phyloP scores from a whole-genome alignment of 2,113 vertebrate genomes.

The Anguilla rostrata region DNA sequence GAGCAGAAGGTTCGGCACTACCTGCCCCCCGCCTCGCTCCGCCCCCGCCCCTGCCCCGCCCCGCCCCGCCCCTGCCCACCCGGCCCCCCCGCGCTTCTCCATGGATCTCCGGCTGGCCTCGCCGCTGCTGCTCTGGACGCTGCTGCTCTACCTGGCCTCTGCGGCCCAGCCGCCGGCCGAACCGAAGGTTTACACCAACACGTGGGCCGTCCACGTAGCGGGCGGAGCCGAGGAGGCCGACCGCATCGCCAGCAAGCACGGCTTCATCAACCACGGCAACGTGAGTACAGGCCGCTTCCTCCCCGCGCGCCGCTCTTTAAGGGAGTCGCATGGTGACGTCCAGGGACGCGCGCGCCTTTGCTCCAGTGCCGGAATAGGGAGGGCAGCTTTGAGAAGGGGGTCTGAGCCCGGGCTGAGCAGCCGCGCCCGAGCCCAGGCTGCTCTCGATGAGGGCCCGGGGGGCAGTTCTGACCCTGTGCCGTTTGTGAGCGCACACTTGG shows the following conservation, averaged over 20 bases:
- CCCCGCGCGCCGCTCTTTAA: not conserved
- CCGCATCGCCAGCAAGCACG: constrained; percentile 80
- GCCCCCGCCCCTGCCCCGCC: not conserved
- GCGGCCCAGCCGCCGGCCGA: constrained; percentile 62
- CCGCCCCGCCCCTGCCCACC: constrained; percentile 31
- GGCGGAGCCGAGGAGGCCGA: constrained; percentile 80
- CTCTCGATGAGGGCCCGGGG: not conserved
- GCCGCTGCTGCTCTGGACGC: constrained; percentile 59
- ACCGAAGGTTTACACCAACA: constrained; percentile 87
- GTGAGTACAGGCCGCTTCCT: constrained; percentile 66
- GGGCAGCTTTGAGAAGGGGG: not conserved
- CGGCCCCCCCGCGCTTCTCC: constrained; percentile 50
- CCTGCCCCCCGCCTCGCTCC: not conserved
- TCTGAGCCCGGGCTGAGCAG: not conserved
- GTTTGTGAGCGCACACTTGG: too few relatives aligned
- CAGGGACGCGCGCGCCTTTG: not conserved
- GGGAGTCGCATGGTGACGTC: not conserved
- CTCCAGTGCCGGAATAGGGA: not conserved
- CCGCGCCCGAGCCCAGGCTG: not conserved
- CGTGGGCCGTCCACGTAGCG: constrained; percentile 87
- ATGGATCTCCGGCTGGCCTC: constrained; percentile 57
- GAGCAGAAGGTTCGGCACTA: constrained; percentile 45
- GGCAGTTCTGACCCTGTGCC: not conserved
- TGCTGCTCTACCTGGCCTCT: constrained; percentile 70
- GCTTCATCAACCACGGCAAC: constrained; percentile 86